A percentile compares a stretch with the other conserved stretches of the same genome.
Conservation (phyloP, 2,113 vertebrate species). For the Callionymus lyra region DNA sequence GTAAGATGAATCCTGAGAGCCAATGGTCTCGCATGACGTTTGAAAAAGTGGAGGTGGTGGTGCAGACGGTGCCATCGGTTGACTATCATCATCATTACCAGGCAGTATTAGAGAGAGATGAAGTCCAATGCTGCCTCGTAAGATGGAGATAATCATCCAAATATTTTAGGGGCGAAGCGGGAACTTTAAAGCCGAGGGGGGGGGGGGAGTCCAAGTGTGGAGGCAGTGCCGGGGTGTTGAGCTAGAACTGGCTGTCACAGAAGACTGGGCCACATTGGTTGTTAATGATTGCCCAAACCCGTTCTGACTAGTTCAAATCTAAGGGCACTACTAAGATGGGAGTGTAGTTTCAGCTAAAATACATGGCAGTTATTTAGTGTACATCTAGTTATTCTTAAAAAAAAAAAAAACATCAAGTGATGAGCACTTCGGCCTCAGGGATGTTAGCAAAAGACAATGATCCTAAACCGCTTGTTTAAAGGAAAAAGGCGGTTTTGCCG, state of each 20-base stretch:
- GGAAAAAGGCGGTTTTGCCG: neutral
- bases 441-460: neutral
- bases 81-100: constrained; percentile 98
- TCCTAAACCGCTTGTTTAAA: too few relatives aligned
- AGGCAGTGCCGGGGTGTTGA: constrained; percentile 42
- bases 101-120: constrained; percentile 98
- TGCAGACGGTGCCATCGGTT: constrained; percentile 47
- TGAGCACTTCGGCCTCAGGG: constrained; percentile 3
- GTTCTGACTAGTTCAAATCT: constrained; percentile 65
- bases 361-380: constrained; percentile 36
- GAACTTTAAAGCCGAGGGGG: constrained; percentile 4
- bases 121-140: constrained; percentile 99
- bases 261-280: constrained; percentile 53
- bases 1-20: constrained; percentile 97
- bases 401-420: constrained; percentile 4
- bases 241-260: constrained; percentile 49
- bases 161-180: neutral
- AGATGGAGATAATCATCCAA: constrained; percentile 84
- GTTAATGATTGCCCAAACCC: constrained; percentile 74
- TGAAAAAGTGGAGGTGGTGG: neutral
- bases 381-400: constrained; percentile 1
- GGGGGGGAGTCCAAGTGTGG: constrained; percentile 12
- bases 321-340: constrained; percentile 40
- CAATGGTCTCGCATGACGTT: constrained; percentile 30
- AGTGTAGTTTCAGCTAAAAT: constrained; percentile 50